phyloP scores from a whole-genome alignment of 2,888 invertebrate genomes.

The Liposcelis brunnea region DNA sequence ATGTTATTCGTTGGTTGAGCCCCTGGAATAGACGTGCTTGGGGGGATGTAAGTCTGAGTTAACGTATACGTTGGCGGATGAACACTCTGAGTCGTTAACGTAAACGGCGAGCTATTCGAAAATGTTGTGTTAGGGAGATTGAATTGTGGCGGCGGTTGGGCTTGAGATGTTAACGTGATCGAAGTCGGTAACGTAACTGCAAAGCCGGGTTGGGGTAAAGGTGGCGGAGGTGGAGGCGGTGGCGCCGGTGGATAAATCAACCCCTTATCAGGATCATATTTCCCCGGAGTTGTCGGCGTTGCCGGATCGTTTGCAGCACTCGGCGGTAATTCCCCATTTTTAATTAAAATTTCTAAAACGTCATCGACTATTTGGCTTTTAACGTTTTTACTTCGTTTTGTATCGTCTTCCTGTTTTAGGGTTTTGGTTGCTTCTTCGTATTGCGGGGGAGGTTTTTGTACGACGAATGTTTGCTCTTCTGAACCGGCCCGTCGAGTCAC shows the following conservation, averaged over 20 bases:
- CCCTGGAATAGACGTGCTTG: constrained; percentile 26
- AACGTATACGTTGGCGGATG: too few species aligned
- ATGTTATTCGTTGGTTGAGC: constrained; percentile 4
- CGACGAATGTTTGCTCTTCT: constrained; percentile 15
- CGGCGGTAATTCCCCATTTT: constrained; percentile 80
- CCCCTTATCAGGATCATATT: constrained; percentile 2
- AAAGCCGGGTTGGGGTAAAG: constrained; percentile 22
- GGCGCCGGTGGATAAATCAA: constrained; percentile 17
- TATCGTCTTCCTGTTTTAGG: constrained; percentile 19
- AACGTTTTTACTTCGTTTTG: constrained; percentile 19
- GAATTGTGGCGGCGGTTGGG: constrained; percentile 1
- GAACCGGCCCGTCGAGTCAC: constrained; percentile 24
- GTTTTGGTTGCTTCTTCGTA: constrained; percentile 54
- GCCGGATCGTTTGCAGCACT: constrained; percentile 63
- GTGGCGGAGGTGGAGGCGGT: constrained; percentile 28
- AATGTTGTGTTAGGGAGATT: constrained; percentile 7
- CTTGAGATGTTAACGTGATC: constrained; percentile 16
- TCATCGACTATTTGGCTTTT: constrained; percentile 78
- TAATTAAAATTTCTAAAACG: constrained; percentile 81
- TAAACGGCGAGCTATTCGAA: neutral
- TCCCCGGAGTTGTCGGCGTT: constrained; percentile 26
- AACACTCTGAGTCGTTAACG: constrained; percentile 3
- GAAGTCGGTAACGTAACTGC: constrained; percentile 21
- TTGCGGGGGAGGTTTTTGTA: constrained; percentile 40
- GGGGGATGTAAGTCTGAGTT: constrained; percentile 14